Evolutionary conservation across 2,113 vertebrate species (phyloP).

Genomic region (Aplodontia rufa): DNA sequence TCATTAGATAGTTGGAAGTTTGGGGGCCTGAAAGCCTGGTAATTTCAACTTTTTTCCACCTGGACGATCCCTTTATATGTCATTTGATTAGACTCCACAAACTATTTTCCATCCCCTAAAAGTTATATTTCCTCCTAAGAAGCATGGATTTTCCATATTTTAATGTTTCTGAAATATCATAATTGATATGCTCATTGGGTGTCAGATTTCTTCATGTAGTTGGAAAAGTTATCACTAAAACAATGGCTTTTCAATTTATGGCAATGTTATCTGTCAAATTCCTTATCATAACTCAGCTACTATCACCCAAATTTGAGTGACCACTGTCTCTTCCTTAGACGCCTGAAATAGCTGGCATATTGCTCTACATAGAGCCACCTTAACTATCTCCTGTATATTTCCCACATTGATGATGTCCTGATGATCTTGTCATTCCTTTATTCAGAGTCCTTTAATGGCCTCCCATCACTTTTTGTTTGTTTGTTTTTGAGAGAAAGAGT

Average conservation of each 20-base stretch:
- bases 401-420: not conserved
- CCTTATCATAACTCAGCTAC: not conserved
- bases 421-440: not conserved
- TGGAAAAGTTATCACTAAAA: slow-evolving; percentile 18
- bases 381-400: not conserved
- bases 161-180: slow-evolving; percentile 25
- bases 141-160: not conserved
- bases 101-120: slow-evolving; percentile 6
- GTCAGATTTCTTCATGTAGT: not conserved
- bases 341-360: not conserved
- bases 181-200: not conserved
- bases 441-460: not conserved
- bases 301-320: not conserved
- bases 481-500: too few species aligned
- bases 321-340: not conserved
- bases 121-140: not conserved
- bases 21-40: not conserved
- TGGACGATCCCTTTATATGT: not conserved
- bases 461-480: not conserved
- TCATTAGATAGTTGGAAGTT: slow-evolving; percentile 4
- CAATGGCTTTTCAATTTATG: not conserved
- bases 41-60: not conserved
- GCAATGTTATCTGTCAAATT: not conserved
- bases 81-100: not conserved
- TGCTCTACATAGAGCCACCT: not conserved